phyloP scores from a whole-genome alignment of 2,113 vertebrate species.

The Lepus timidus region DNA sequence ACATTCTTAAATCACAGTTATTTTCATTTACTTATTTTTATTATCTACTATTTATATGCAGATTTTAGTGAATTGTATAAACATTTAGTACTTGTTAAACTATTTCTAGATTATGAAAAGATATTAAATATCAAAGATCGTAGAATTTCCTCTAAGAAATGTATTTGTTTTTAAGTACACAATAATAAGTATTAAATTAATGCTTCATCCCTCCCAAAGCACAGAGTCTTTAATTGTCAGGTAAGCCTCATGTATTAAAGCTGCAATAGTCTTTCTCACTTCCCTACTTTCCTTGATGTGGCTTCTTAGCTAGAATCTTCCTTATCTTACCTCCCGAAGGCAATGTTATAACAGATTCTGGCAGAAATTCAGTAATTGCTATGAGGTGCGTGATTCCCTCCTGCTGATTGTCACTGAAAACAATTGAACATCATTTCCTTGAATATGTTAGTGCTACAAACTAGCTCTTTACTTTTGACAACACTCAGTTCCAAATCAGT shows the following conservation, averaged over 20 bases:
- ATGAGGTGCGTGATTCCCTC: constrained; percentile 54
- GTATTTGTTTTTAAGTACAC: neutral
- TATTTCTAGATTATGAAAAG: neutral
- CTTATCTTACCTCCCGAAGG: constrained; percentile 70
- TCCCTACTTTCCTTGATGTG: constrained; percentile 55
- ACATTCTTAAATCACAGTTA: neutral
- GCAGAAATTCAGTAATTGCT: constrained; percentile 73
- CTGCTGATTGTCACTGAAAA: constrained; percentile 75
- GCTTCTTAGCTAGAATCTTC: constrained; percentile 57
- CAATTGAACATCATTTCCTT: constrained; percentile 75
- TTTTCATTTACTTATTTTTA: neutral
- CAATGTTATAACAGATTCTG: constrained; percentile 68
- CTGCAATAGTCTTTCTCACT: constrained; percentile 29
- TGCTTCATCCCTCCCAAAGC: neutral
- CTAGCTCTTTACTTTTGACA: constrained; percentile 72
- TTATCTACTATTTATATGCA: neutral
- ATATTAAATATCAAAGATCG: neutral
- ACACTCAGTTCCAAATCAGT: constrained; percentile 74
- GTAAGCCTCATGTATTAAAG: neutral
- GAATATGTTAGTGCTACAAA: constrained; percentile 67
- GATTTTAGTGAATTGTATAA: neutral
- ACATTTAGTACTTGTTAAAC: neutral
- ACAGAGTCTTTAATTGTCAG: constrained; percentile 32
- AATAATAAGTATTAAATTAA: constrained; percentile 34
- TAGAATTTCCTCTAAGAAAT: neutral